These are phyloP conservation scores for Phyto melanocephala DNA, from an alignment of 2,888 invertebrate species.

Conservation along the genomic window DNA sequence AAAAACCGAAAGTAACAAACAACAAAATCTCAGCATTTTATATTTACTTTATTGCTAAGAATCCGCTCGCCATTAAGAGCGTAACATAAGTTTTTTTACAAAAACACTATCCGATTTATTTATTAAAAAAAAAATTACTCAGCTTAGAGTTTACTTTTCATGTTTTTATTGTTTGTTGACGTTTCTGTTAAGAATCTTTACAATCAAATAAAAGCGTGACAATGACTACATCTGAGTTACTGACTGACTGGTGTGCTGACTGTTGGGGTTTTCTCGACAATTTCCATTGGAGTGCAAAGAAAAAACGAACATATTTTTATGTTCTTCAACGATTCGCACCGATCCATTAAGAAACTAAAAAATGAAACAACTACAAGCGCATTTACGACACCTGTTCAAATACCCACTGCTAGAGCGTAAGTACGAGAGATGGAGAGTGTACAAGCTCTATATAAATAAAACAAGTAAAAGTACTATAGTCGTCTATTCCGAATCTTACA, in stretches of 20 bases:
- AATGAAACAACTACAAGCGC: not conserved
- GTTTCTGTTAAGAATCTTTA: conserved; percentile 22
- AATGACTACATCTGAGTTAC: conserved; percentile 16
- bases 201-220: conserved; percentile 26
- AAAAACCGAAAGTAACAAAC: conserved; percentile 35
- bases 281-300: conserved; percentile 47
- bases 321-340: conserved; percentile 15
- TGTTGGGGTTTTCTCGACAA: conserved; percentile 20
- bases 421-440: not conserved
- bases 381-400: conserved; percentile 56
- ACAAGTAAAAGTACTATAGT: too few relatives aligned
- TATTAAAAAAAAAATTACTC: not conserved
- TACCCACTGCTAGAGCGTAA: not conserved
- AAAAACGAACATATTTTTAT: conserved; percentile 26
- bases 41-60: not conserved
- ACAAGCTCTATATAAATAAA: not conserved
- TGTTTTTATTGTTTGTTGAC: not conserved
- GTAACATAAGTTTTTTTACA: conserved; percentile 10
- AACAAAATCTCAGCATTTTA: conserved; percentile 46
- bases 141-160: conserved; percentile 13
- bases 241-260: conserved; percentile 21
- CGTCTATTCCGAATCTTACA: too few relatives aligned
- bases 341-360: not conserved
- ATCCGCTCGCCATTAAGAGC: conserved; percentile 37
- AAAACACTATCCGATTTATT: conserved; percentile 21